Evolutionary conservation across 2,113 vertebrate genomes (phyloP).

Genomic region (Vulpes lagopus): DNA sequence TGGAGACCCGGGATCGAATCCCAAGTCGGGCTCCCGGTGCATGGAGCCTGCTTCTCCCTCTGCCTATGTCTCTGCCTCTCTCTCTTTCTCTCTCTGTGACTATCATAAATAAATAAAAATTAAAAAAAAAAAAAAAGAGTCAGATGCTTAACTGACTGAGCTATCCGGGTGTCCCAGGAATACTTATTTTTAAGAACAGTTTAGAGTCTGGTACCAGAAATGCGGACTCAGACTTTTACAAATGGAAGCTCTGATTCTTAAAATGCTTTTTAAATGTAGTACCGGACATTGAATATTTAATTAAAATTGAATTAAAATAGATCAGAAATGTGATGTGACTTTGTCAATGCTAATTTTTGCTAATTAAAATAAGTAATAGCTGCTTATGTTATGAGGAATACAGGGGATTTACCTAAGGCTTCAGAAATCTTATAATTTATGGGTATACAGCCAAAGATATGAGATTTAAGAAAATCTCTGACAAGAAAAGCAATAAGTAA

Average conservation of each 20-base stretch:
- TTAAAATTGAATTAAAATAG: neutral
- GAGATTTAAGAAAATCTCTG: conserved; percentile 34
- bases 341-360: neutral
- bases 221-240: neutral
- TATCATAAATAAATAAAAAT: no score
- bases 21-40: no score
- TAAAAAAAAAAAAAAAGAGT: no score
- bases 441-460: neutral
- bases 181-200: conserved; percentile 19
- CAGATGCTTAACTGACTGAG: neutral
- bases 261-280: conserved; percentile 21
- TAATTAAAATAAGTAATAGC: neutral
- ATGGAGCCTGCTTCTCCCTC: no score
- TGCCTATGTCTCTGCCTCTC: no score
- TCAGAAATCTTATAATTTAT: conserved; percentile 10
- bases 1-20: no score
- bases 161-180: neutral
- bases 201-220: neutral
- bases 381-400: neutral
- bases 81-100: no score
- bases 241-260: neutral
- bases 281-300: neutral
- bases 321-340: neutral
- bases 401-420: neutral
- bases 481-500: neutral